Conservation (phyloP, 64 coral and sea anemone species). For the Montipora foliosa region DNA sequence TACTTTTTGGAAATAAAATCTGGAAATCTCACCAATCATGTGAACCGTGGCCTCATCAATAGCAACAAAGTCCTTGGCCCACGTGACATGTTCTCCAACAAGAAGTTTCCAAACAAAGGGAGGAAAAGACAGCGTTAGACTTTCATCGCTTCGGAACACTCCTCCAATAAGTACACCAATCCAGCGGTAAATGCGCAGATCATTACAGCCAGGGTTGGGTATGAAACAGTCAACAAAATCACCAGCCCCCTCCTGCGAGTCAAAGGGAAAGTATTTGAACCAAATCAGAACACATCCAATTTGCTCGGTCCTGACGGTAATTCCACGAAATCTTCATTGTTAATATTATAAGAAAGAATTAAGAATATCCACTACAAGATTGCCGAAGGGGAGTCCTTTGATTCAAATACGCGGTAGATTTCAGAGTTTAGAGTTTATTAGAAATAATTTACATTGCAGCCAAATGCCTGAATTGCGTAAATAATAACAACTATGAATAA, state of each 20-base stretch:
- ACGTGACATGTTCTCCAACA: conserved; percentile 96
- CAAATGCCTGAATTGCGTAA: no score
- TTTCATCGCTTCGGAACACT: conserved; percentile 93
- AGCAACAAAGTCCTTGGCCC: conserved; percentile 85
- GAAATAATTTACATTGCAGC: no score
- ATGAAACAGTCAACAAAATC: conserved; percentile 90
- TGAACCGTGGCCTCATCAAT: conserved; percentile 87
- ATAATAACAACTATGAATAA: no score
- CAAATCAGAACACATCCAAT: no score
- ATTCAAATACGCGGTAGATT: no score
- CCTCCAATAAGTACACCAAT: conserved; percentile 89
- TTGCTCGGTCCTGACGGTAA: no score
- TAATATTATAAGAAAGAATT: no score
- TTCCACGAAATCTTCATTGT: no score
- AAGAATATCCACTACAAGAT: no score
- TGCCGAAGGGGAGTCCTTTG: no score
- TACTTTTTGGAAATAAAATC: no score
- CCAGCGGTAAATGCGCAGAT: conserved; percentile 63
- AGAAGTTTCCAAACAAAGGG: conserved; percentile 98
- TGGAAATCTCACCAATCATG: conserved; percentile 70
- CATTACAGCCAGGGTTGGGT: conserved; percentile 85
- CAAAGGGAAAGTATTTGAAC: not conserved
- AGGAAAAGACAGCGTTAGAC: conserved; percentile 80
- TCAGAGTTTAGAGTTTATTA: no score
- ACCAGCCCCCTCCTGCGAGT: conserved; percentile 73